A percentile compares a stretch with the other conserved stretches of the same genome.
Evolutionary conservation across 2,888 invertebrate species (phyloP).

Genomic region (Pheosia gnoma): DNA sequence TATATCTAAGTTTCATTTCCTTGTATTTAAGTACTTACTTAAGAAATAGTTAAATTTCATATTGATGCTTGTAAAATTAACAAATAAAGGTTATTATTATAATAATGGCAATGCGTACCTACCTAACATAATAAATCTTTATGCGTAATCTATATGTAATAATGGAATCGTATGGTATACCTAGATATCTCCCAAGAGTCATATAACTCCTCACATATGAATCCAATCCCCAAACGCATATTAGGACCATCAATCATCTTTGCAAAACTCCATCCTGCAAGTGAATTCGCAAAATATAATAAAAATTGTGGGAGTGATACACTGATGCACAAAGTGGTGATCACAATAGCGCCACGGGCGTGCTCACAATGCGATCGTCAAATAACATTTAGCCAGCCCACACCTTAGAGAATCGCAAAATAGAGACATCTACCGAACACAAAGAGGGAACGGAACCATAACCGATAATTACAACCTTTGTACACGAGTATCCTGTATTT

Average conservation of each 20-base stretch:
- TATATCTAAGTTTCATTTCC: too few relatives aligned
- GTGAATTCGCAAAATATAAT: conserved; percentile 71
- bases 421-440: conserved; percentile 74
- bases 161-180: not conserved
- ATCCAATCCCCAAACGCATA: conserved; percentile 48
- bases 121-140: too few relatives aligned
- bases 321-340: conserved; percentile 56
- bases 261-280: conserved; percentile 62
- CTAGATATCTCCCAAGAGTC: conserved; percentile 62
- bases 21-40: too few relatives aligned
- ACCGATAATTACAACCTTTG: conserved; percentile 82
- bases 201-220: conserved; percentile 69
- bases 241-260: conserved; percentile 72
- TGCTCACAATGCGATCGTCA: conserved; percentile 80
- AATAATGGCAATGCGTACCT: too few relatives aligned
- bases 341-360: conserved; percentile 76
- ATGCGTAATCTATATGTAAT: not conserved
- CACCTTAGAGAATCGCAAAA: conserved; percentile 83
- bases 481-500: conserved; percentile 55
- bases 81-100: too few relatives aligned
- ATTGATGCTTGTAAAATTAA: too few relatives aligned
- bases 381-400: conserved; percentile 83
- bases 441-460: conserved; percentile 73
- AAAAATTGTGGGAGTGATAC: conserved; percentile 81
- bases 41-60: too few relatives aligned